Evolutionary conservation across 2,888 invertebrate genomes (phyloP).

Genomic region (Gandaritis pyraliata): DNA sequence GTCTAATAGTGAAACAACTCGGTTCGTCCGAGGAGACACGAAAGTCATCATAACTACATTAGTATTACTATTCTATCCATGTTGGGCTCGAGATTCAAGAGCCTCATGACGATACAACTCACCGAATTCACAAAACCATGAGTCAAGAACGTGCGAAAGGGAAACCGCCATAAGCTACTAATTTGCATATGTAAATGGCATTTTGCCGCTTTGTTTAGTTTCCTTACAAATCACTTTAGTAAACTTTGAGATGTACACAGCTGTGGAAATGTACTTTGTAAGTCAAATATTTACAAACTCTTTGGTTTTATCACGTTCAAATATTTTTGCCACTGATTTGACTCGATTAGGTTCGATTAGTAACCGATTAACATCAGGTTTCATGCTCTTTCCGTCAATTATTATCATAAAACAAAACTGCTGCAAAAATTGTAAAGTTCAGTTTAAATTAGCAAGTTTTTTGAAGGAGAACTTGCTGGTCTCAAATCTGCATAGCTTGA

Average conservation of each 20-base stretch:
- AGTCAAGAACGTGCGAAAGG: conserved; percentile 38
- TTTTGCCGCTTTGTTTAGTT: conserved; percentile 39
- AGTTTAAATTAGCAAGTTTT: too few relatives aligned
- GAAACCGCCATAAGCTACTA: conserved; percentile 40
- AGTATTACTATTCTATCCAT: not conserved
- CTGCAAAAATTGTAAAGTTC: too few relatives aligned
- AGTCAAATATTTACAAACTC: conserved; percentile 24
- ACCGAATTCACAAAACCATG: conserved; percentile 25
- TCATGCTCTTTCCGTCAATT: too few relatives aligned
- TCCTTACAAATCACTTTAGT: conserved; percentile 38
- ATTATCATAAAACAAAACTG: too few relatives aligned
- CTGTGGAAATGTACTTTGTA: conserved; percentile 24
- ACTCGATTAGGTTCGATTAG: too few relatives aligned
- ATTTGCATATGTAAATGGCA: conserved; percentile 42
- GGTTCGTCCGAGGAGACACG: too few relatives aligned
- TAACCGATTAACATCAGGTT: too few relatives aligned
- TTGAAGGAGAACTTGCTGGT: too few relatives aligned
- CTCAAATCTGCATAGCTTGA: too few relatives aligned
- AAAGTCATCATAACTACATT: too few relatives aligned
- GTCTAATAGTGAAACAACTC: too few relatives aligned
- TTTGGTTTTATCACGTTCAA: conserved; percentile 6
- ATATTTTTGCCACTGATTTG: too few relatives aligned
- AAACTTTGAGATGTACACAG: conserved; percentile 38
- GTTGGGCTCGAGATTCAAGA: not conserved
- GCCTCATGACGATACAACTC: conserved; percentile 17